Evolutionary conservation across 2,113 vertebrate species (phyloP), one percentile per base, ranked within the genome.

Genomic region (Stegastes partitus): DNA sequence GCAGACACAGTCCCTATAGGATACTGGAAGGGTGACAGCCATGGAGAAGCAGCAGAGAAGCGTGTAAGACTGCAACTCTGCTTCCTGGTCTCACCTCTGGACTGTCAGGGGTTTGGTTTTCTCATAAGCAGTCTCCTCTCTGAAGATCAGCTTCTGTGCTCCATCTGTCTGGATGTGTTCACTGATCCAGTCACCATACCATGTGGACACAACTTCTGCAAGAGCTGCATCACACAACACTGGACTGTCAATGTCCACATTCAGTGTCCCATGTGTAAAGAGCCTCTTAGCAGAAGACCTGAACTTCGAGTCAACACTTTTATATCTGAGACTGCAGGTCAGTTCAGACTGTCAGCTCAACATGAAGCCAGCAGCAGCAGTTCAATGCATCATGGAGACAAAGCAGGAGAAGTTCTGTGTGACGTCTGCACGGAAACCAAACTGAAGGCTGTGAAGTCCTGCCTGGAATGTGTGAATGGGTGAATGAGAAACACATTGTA

Each of bases 361-460:
- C 19, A 25, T 16, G 23, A 39, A 53, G 7, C 7, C n/a, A 45
- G 23, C 23, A 39, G 34, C 23, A 62, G 21, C 31, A 34, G 31
- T 34, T 14, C 8, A 42, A 15, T 14, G 39, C 39, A 15, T 14
- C 39, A 15, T 3, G 11, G 11, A 12, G 14, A 21, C 49, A 18
- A 18, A 11, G 1, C 7, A 11, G 53, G 44, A 65, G 19, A 56
- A 1, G 39, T 74, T 57, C n/a, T 12, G 21, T 65, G 61, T 57
- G 39, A 65, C 3, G 5, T 66, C 42, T 65, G 72, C 39, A 57
- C 16, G 12, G 42, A 8, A 3, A 47, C 16, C 23, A n/a, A 47
- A n/a, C 11, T 10, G 25, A 25, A 56, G n/a, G 72, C 72, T 23
- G 61, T 56, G 10, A 74, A 65, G 51, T 65, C 61, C 25, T 74